Conservation (phyloP, 2,113 vertebrate species). For the Spheniscus mendiculus region DNA sequence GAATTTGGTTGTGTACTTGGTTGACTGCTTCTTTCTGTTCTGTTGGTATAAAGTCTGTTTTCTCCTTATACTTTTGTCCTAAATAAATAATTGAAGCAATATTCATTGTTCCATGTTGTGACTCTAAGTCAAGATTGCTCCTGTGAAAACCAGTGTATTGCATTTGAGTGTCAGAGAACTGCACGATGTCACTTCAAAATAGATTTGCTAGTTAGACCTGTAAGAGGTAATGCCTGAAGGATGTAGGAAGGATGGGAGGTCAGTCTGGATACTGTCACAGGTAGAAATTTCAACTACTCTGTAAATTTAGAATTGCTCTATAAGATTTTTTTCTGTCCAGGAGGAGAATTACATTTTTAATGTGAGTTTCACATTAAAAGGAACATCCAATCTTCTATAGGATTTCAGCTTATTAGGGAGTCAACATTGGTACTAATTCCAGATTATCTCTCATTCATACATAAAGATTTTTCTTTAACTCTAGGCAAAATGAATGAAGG, state of each 20-base stretch:
- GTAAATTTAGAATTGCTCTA: not conserved
- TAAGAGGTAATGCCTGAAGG: not conserved
- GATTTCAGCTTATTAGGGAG: not conserved
- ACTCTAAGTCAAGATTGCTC: not conserved
- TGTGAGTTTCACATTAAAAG: not conserved
- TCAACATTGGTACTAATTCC: not conserved
- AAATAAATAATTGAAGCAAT: constrained; percentile 19
- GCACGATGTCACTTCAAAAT: not conserved
- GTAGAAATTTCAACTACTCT: not conserved
- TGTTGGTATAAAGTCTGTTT: not conserved
- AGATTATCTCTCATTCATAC: not conserved
- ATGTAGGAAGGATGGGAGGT: not conserved
- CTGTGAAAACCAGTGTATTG: not conserved
- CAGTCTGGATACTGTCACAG: not conserved
- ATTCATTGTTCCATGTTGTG: not conserved
- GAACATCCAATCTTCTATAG: not conserved
- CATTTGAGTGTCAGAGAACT: not conserved
- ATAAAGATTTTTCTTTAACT: not conserved
- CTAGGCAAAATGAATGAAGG: not conserved
- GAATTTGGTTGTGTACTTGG: not conserved
- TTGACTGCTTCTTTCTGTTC: not conserved
- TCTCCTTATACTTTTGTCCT: not conserved
- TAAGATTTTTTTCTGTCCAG: not conserved
- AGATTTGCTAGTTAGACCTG: not conserved
- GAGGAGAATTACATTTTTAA: not conserved